Conservation (phyloP, 2,113 vertebrate species). For the Scomber colias region DNA sequence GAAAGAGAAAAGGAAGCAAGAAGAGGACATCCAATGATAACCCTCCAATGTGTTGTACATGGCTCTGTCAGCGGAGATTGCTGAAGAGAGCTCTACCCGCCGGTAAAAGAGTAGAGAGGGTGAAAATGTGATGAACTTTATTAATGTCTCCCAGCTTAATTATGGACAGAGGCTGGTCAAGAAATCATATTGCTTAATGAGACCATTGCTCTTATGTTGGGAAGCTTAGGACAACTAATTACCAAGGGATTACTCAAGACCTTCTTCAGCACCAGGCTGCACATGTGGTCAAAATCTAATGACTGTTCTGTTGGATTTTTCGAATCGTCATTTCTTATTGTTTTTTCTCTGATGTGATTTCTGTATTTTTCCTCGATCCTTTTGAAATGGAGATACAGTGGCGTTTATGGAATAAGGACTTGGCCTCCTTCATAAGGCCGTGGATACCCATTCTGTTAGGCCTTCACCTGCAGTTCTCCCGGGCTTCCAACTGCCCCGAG, state of each 20-base stretch:
- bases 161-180: slow-evolving; percentile 83
- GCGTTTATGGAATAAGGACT: slow-evolving; percentile 87
- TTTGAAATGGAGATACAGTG: slow-evolving; percentile 91
- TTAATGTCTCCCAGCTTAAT: slow-evolving; percentile 57
- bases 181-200: slow-evolving; percentile 82
- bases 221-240: slow-evolving; percentile 75
- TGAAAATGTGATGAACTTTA: slow-evolving; percentile 73
- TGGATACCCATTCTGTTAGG: slow-evolving; percentile 91
- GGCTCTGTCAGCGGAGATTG: slow-evolving; percentile 14
- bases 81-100: slow-evolving; percentile 65
- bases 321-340: background rate
- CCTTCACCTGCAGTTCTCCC: slow-evolving; percentile 89
- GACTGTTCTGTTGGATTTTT: slow-evolving; percentile 53
- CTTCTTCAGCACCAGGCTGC: slow-evolving; percentile 40
- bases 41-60: slow-evolving; percentile 31
- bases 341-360: slow-evolving; percentile 71
- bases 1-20: slow-evolving; percentile 40
- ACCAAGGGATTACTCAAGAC: slow-evolving; percentile 80
- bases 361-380: slow-evolving; percentile 34
- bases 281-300: slow-evolving; percentile 53
- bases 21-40: slow-evolving; percentile 49
- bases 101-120: slow-evolving; percentile 35
- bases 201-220: slow-evolving; percentile 72
- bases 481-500: slow-evolving; percentile 88
- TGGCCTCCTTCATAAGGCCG: slow-evolving; percentile 87